Evolutionary conservation across 2,888 invertebrate species (phyloP).

Genomic region (Adelphocoris suturalis): DNA sequence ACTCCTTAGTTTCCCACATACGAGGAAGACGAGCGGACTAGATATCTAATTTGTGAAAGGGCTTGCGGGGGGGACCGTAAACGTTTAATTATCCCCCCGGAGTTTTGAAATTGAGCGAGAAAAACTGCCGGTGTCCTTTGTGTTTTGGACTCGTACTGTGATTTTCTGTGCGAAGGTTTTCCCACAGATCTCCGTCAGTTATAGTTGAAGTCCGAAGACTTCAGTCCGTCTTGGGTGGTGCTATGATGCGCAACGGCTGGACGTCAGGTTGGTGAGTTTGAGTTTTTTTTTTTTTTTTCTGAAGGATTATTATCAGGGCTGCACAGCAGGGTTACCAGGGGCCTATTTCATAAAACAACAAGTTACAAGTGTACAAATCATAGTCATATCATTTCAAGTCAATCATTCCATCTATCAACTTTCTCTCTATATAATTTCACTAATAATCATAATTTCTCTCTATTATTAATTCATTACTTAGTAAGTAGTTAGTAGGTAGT

Average conservation of each 20-base stretch:
- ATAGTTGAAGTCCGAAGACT: background rate
- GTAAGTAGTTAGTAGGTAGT: no score
- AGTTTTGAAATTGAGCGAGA: background rate
- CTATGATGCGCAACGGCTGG: conserved; percentile 63
- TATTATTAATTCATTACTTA: no score
- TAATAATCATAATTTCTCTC: no score
- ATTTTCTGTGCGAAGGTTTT: conserved; percentile 43
- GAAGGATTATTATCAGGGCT: no score
- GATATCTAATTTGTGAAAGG: conserved; percentile 33
- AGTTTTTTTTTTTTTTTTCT: no score
- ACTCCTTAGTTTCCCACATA: conserved; percentile 2
- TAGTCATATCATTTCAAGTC: no score
- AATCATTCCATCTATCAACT: no score
- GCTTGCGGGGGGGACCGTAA: background rate
- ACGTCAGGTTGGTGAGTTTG: conserved; percentile 45
- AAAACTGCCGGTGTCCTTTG: background rate
- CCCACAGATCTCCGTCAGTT: background rate
- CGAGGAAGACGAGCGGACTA: conserved; percentile 15
- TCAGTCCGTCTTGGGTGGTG: conserved; percentile 23
- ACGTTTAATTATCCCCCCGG: conserved; percentile 47
- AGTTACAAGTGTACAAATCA: no score
- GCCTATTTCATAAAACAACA: no score
- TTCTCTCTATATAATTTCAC: no score
- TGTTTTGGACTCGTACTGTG: background rate
- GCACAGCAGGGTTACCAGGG: no score